Conservation (phyloP, 2,888 invertebrate genomes). For the Nesidiocoris tenuis region DNA sequence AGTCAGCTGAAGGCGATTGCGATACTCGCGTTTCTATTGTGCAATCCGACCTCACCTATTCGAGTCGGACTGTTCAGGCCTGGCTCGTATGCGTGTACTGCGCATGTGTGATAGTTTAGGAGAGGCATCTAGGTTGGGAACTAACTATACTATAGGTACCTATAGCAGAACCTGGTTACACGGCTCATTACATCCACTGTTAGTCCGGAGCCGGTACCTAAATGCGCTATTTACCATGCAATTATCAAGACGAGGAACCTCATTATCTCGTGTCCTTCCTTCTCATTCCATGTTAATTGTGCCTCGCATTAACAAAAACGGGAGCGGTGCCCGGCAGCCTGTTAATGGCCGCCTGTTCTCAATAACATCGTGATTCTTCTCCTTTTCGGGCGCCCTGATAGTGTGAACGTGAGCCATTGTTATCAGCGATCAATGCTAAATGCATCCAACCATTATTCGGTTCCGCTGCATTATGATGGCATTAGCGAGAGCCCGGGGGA, state of each 20-base stretch:
- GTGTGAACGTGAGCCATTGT: background rate
- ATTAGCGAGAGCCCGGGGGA: background rate
- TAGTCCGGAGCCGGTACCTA: slow-evolving; percentile 12
- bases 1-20: background rate
- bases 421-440: background rate
- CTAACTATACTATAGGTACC: background rate
- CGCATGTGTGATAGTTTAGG: background rate
- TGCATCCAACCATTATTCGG: background rate
- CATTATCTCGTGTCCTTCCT: slow-evolving; percentile 22
- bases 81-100: background rate
- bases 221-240: slow-evolving; percentile 35
- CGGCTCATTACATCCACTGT: slow-evolving; percentile 39
- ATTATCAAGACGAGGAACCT: slow-evolving; percentile 26
- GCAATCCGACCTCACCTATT: background rate
- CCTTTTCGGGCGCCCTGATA: background rate
- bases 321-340: background rate
- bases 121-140: background rate
- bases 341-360: background rate
- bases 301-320: slow-evolving; percentile 1
- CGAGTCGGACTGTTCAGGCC: background rate
- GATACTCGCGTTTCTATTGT: background rate
- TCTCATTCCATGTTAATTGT: slow-evolving; percentile 20
- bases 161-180: slow-evolving; percentile 20
- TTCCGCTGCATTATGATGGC: background rate
- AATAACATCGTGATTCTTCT: background rate